phyloP scores from a whole-genome alignment of 2,113 vertebrate species.

The Tachuris rubrigastra region DNA sequence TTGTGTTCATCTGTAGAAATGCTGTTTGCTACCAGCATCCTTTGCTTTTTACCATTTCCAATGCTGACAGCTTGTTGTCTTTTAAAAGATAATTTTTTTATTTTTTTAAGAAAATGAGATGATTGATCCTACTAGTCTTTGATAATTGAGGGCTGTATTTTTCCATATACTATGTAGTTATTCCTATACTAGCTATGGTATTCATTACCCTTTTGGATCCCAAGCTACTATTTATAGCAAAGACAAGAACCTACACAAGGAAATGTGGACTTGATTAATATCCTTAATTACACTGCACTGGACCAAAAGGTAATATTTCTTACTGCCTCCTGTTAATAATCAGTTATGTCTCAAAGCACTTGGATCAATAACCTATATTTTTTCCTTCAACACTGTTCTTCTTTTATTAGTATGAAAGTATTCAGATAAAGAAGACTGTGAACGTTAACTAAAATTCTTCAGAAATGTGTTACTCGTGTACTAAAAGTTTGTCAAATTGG shows the following conservation, averaged over 20 bases:
- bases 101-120: not conserved
- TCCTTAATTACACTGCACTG: conserved; percentile 40
- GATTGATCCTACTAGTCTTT: not conserved
- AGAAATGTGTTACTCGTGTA: not conserved
- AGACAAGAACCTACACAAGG: not conserved
- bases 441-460: not conserved
- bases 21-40: not conserved
- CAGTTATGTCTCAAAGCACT: conserved; percentile 43
- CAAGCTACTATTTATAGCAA: not conserved
- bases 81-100: not conserved
- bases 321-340: conserved; percentile 24
- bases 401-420: not conserved
- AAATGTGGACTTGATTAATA: conserved; percentile 53
- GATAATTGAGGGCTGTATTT: not conserved
- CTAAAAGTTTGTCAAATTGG: not conserved
- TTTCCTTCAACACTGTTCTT: not conserved
- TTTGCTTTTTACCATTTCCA: not conserved
- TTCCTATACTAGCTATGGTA: not conserved
- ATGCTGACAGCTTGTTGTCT: not conserved
- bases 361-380: conserved; percentile 40
- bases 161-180: not conserved
- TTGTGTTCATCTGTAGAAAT: not conserved
- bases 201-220: conserved; percentile 18
- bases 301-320: conserved; percentile 42
- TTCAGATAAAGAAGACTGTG: not conserved